Percentiles rank a stretch among this genome's conserved stretches.
Conservation (phyloP, 2,113 vertebrate genomes). For the Carassius carassius region DNA sequence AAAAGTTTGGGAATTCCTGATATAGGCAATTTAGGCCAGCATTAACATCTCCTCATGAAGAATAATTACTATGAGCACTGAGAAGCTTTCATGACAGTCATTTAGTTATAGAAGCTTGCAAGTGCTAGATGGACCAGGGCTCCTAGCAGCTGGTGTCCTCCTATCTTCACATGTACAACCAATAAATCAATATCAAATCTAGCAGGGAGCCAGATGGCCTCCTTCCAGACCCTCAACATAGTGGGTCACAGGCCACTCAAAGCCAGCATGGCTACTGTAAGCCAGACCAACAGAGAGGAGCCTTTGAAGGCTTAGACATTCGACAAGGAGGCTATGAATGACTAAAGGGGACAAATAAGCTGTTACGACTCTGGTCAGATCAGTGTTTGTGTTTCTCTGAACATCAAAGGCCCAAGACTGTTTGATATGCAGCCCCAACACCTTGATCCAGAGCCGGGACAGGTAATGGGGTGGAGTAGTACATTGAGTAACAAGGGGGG, state of each 20-base stretch:
- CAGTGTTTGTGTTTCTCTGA: slow-evolving; percentile 79
- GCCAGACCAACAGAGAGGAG: slow-evolving; percentile 57
- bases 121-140: slow-evolving; percentile 52
- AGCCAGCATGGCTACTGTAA: slow-evolving; percentile 76
- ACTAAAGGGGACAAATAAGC: slow-evolving; percentile 85
- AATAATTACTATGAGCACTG: slow-evolving; percentile 59
- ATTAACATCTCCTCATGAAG: slow-evolving; percentile 29
- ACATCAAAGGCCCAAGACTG: slow-evolving; percentile 78
- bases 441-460: slow-evolving; percentile 73
- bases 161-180: slow-evolving; percentile 76
- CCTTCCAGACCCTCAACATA: slow-evolving; percentile 59
- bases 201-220: slow-evolving; percentile 80
- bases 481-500: slow-evolving; percentile 66
- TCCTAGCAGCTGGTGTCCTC: slow-evolving; percentile 71
- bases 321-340: slow-evolving; percentile 78
- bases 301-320: slow-evolving; percentile 81
- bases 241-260: slow-evolving; percentile 64
- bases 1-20: background rate
- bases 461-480: slow-evolving; percentile 78
- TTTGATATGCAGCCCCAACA: slow-evolving; percentile 82
- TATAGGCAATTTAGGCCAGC: background rate
- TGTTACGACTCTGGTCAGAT: slow-evolving; percentile 79
- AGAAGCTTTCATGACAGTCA: slow-evolving; percentile 29
- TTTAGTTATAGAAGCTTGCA: slow-evolving; percentile 59
- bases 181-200: slow-evolving; percentile 82